Conservation (phyloP, 2,888 invertebrate genomes). For the Chrysolina haemoptera region DNA sequence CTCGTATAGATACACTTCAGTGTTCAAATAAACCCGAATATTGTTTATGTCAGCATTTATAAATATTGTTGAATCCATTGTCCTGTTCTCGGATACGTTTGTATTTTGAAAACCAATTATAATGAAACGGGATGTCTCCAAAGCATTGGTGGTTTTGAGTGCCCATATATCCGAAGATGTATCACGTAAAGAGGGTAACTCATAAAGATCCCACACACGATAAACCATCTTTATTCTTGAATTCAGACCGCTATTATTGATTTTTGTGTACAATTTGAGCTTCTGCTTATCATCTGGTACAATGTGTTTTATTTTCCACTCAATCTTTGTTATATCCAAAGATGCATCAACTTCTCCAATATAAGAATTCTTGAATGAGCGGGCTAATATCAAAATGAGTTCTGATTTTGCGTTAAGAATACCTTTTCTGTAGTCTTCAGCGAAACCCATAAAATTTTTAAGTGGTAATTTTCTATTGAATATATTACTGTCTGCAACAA, state of each 20-base stretch:
- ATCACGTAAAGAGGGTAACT: not conserved
- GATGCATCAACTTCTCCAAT: constrained; percentile 25
- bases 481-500: no score
- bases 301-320: constrained; percentile 26
- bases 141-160: not conserved
- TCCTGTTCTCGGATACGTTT: constrained; percentile 2
- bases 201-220: constrained; percentile 23
- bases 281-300: constrained; percentile 23
- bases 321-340: constrained; percentile 14
- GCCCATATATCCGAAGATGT: constrained; percentile 22
- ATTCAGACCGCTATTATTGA: constrained; percentile 18
- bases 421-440: not conserved
- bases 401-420: constrained; percentile 6
- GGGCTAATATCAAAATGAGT: constrained; percentile 18
- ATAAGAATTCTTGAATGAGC: constrained; percentile 27
- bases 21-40: not conserved
- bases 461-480: no score
- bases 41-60: constrained; percentile 22
- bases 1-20: constrained; percentile 8
- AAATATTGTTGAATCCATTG: constrained; percentile 3
- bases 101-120: constrained; percentile 21
- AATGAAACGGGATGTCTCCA: not conserved
- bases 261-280: constrained; percentile 21
- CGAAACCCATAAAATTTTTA: not conserved
- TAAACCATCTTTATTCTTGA: constrained; percentile 13